Evolutionary conservation across 1,140 invertebrate species (phyloP).

Genomic region (Listronotus bonariensis): DNA sequence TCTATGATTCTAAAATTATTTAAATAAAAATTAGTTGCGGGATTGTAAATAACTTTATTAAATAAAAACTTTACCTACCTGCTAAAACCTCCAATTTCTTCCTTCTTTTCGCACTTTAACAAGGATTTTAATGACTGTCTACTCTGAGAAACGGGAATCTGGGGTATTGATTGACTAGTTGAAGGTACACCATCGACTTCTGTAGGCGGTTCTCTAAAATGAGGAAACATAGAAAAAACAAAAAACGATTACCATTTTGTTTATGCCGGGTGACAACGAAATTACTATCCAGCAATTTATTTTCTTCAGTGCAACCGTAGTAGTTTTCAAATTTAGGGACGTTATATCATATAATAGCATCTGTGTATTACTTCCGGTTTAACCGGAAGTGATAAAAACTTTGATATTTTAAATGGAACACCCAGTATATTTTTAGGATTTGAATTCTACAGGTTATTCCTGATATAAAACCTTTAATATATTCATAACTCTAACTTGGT

Average conservation of each 20-base stretch:
- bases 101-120: constrained; percentile 47
- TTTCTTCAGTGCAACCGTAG: no score
- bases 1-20: constrained; percentile 46
- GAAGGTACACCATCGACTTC: neutral
- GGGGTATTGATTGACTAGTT: constrained; percentile 3
- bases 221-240: neutral
- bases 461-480: no score
- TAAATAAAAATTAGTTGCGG: neutral
- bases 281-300: no score
- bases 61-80: neutral
- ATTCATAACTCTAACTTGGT: no score
- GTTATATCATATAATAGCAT: no score
- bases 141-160: constrained; percentile 50
- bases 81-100: constrained; percentile 14
- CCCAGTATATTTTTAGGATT: constrained; percentile 1
- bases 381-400: no score
- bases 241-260: no score
- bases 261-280: no score
- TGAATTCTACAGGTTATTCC: no score
- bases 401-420: no score
- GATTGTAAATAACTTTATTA: neutral
- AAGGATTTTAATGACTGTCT: constrained; percentile 52
- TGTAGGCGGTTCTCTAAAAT: neutral
- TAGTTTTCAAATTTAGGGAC: no score
- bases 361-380: no score